Evolutionary conservation across 2,888 invertebrate species (phyloP), one percentile per base, ranked within the genome.

Genomic region (Agrenia bidenticulata): DNA sequence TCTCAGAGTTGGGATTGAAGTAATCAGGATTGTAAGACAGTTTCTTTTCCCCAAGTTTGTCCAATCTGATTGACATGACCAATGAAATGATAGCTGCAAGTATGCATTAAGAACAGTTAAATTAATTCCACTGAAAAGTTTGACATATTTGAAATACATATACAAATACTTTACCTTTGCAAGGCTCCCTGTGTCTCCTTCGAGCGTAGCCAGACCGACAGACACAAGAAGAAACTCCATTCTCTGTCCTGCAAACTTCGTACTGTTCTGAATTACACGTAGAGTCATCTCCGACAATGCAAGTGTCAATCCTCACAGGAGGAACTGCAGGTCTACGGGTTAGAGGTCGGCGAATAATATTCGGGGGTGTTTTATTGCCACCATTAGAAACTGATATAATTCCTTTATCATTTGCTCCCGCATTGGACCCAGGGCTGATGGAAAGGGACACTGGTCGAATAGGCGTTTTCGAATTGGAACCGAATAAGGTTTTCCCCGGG

Each of bases 261-360:
- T 92, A 89, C 78, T 93, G 90, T 0, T 90, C 88, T 62, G 87
- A 86, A 77, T 94, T 93, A 76, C 94, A 94, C 0, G 94, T 94
- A 0, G 90, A 88, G 76, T 92, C 91, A 76, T 94, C 94, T 0
- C 94, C 94, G 0, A 94, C 94, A 21, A 94, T 94, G 77, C 94
- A 94, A 0, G 94, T 94, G 79, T 94, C 94, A 68, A 94, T 94
- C 74, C 94, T 78, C 78, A 72, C 77, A 21, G 77, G 73, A n/a
- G 72, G 73, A 51, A 71, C 62, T 21, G 68, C 49, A 2, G 73
- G 77, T 17, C 70, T 57, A 15, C 73, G 67, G 15, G 73, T 72
- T 17, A 66, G 61, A 4, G 73, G 77, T 45, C 76, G 69, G 26
- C 75, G 62, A 32, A 73, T 69, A 26, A 75, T 64, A 51, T 73